Evolutionary conservation across 1,140 invertebrate species (phyloP).

Genomic region (Andricus grossulariae): DNA sequence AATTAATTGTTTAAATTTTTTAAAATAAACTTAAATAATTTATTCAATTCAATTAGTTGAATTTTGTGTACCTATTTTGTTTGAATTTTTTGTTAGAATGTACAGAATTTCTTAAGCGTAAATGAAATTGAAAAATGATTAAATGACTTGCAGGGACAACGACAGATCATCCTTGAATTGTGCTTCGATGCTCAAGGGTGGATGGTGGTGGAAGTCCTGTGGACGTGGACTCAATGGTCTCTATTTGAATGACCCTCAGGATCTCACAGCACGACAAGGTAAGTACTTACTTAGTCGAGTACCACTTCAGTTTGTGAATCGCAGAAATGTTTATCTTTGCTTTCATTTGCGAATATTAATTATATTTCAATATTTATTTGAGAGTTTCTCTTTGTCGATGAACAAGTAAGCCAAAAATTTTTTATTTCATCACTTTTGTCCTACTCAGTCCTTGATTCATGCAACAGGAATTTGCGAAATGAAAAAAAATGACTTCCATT

Average conservation of each 20-base stretch:
- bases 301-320: not conserved
- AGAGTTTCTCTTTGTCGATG: not conserved
- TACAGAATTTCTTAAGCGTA: no score
- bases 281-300: not conserved
- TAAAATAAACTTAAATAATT: no score
- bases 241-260: constrained; percentile 91
- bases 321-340: constrained; percentile 7
- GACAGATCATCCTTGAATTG: constrained; percentile 93
- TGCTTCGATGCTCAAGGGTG: constrained; percentile 93
- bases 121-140: constrained; percentile 17
- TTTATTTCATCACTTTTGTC: not conserved
- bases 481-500: no score
- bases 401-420: constrained; percentile 1
- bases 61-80: no score
- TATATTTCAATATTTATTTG: not conserved
- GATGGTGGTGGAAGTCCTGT: constrained; percentile 97
- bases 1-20: no score
- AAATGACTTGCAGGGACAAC: constrained; percentile 83
- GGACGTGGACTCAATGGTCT: constrained; percentile 91
- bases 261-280: constrained; percentile 92
- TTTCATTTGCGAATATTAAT: constrained; percentile 5
- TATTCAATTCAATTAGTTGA: no score
- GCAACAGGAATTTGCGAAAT: no score
- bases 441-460: not conserved
- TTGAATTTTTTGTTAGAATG: no score